These are phyloP conservation scores for Cinclus cinclus DNA, from an alignment of 2,113 vertebrate genomes.

Conservation along the genomic window DNA sequence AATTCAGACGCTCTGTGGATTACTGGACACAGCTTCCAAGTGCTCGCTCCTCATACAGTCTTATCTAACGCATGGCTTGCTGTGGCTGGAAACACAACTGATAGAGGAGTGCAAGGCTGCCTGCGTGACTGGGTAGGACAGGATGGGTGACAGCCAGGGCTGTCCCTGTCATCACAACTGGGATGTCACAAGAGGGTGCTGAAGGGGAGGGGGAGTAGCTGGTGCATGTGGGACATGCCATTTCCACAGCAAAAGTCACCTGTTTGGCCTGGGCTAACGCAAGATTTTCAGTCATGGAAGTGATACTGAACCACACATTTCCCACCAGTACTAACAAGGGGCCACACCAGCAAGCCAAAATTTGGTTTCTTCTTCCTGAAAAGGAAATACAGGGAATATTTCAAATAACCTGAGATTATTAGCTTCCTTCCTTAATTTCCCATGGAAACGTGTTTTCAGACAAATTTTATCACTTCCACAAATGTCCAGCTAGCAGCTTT, in stretches of 20 bases:
- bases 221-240: rapidly evolving
- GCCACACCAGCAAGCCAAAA: neutral
- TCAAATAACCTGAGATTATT: neutral
- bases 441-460: neutral
- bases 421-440: neutral
- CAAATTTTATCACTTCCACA: neutral
- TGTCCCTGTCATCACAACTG: no score
- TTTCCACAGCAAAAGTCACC: rapidly evolving
- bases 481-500: neutral
- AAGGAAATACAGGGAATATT: neutral
- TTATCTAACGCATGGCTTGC: rapidly evolving
- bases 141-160: neutral
- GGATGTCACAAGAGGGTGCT: neutral
- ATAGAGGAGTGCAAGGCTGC: neutral
- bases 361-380: neutral
- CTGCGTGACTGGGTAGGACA: rapidly evolving
- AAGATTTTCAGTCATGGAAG: neutral
- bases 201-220: neutral
- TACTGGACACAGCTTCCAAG: neutral
- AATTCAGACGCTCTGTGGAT: neutral
- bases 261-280: neutral
- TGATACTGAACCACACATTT: neutral
- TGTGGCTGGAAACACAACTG: neutral
- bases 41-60: neutral
- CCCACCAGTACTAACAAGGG: neutral